Base-by-base conservation (phyloP, 2,113 vertebrate genomes). In the Megaceryle torquata region DNA sequence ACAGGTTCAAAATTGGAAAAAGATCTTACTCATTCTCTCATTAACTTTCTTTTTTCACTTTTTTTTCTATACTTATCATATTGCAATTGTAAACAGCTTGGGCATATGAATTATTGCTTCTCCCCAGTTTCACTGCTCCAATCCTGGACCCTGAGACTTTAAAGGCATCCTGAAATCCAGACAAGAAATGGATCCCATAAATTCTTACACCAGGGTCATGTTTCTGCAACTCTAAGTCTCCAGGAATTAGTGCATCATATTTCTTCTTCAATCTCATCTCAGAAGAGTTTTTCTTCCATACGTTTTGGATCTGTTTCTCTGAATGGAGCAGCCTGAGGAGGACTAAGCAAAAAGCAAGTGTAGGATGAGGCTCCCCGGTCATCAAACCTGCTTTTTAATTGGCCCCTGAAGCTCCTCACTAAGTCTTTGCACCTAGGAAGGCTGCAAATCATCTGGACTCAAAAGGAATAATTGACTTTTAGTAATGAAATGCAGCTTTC, bases 361-460 rank as follows among this genome's bases (percentile, higher is more conserved):
- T 41, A 50, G 50, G 83, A 24, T 78, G 46, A 75, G 37, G 10
- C 17, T 56, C 44, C 29, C 6, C 24, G 6, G 2, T 6, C 15
- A 17, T 29, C 3, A 1, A 64, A 44, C 25, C 57, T 79, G 46
- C 33, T 50, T 81, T 72, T 70, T 59, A 53, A n/a, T 9, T 43
- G 12, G 4, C 13, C 15, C 33, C 63, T 70, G 11, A 22, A 48
- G 17, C 22, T 61, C 31, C 60, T 48, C 12, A 2, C 15, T 10
- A 35, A 35, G 44, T 3, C 0, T 1, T 21, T 53, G 8, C 29
- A 11, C 10, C 21, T 46, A 39, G 53, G 44, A 48, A 43, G 51
- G 35, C 56, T 41, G 11, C 0, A 8, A 63, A n/a, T 9, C 31
- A 21, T 5, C 20, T 4, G 56, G 29, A 21, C n/a, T 54, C 9